These are phyloP conservation scores for Drosophila ohnishii DNA, from an alignment of 1,140 invertebrate genomes.

Conservation along the genomic window DNA sequence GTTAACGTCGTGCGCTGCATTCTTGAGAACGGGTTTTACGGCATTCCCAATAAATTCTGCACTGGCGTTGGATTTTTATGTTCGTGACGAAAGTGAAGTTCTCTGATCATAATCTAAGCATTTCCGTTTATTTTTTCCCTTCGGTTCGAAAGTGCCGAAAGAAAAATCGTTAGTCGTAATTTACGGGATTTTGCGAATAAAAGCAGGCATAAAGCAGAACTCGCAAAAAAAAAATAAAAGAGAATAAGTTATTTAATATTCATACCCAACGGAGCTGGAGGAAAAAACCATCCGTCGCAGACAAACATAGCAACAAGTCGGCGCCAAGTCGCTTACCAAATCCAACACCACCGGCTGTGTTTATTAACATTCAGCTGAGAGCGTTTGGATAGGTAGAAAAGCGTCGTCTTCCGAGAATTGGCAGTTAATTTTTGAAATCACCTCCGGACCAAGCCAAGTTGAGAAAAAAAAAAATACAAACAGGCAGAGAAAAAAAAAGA, in stretches of 20 bases:
- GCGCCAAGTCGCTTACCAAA: constrained; percentile 43
- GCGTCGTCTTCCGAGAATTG: constrained; percentile 72
- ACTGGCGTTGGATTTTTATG: constrained; percentile 26
- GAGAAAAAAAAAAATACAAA: no score
- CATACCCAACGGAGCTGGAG: constrained; percentile 29
- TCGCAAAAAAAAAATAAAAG: constrained; percentile 32
- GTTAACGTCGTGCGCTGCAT: constrained; percentile 27
- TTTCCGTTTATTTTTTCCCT: constrained; percentile 41
- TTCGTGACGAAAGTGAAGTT: constrained; percentile 54
- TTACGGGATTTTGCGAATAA: constrained; percentile 47
- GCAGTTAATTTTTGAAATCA: constrained; percentile 77
- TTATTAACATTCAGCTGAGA: constrained; percentile 73
- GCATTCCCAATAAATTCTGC: constrained; percentile 41
- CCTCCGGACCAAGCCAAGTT: constrained; percentile 42
- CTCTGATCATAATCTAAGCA: constrained; percentile 41
- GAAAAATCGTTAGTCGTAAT: constrained; percentile 18
- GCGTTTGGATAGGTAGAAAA: constrained; percentile 35
- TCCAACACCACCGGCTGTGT: constrained; percentile 44
- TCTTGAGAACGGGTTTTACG: constrained; percentile 46
- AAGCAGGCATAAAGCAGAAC: constrained; percentile 26
- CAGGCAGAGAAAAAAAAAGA: constrained; percentile 31
- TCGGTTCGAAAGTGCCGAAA: constrained; percentile 41
- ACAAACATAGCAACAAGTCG: constrained; percentile 77
- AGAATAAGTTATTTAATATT: constrained; percentile 65
- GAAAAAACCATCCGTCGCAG: constrained; percentile 24